Conservation (phyloP, 2,113 vertebrate genomes). For the Ochotona curzoniae region DNA sequence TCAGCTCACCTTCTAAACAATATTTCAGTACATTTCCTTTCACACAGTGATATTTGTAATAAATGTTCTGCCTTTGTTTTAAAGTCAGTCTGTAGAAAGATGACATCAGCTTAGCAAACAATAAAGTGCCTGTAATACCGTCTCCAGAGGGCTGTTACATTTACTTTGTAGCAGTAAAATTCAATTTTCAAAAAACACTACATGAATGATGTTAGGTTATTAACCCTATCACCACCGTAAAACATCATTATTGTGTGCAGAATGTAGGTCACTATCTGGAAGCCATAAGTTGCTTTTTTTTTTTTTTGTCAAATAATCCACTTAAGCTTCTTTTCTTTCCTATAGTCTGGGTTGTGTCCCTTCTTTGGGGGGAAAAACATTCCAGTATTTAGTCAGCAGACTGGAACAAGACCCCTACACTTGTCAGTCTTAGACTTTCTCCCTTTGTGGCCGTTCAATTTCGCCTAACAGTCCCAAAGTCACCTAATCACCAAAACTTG, state of each 20-base stretch:
- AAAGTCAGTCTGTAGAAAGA: constrained; percentile 93
- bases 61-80: constrained; percentile 98
- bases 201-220: constrained; percentile 91
- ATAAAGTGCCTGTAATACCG: constrained; percentile 97
- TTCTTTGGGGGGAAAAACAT: constrained; percentile 70
- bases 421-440: constrained; percentile 80
- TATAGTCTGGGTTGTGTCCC: constrained; percentile 75
- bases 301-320: constrained; percentile 87
- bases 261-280: constrained; percentile 90
- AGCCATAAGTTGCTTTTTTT: constrained; percentile 87
- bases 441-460: constrained; percentile 79
- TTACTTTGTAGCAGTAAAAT: constrained; percentile 97
- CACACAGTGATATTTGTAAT: constrained; percentile 97
- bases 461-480: constrained; percentile 75
- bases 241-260: constrained; percentile 87
- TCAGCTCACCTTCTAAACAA: constrained; percentile 93
- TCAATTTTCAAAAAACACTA: constrained; percentile 93
- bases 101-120: constrained; percentile 99
- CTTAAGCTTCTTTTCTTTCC: constrained; percentile 88
- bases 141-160: constrained; percentile 95
- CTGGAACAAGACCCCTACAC: constrained; percentile 64
- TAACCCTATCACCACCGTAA: constrained; percentile 90
- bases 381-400: constrained; percentile 75
- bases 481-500: constrained; percentile 72
- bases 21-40: constrained; percentile 98